Percentiles rank a stretch among this genome's conserved stretches.
Evolutionary conservation across 2,797 vertebrate genomes (phyloP).

Genomic region (Pyrocephalus nanus): DNA sequence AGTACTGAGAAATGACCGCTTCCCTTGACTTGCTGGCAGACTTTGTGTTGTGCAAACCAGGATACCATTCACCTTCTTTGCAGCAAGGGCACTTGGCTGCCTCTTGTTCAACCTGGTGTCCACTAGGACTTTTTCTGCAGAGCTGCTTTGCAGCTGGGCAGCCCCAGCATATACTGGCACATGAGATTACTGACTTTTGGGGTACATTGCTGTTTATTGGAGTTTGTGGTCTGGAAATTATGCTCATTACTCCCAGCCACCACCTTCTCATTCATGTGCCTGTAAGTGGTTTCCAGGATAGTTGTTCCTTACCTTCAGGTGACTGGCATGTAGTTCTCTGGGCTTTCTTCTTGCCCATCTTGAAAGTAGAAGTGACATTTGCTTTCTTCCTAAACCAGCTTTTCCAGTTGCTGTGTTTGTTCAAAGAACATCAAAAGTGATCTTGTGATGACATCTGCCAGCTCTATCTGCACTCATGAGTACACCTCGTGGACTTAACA

Average conservation of each 20-base stretch:
- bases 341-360: neutral
- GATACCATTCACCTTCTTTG: neutral
- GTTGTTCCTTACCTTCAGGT: neutral
- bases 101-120: neutral
- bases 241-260: neutral
- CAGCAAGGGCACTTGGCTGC: neutral
- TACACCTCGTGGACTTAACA: neutral
- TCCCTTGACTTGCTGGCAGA: neutral
- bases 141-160: neutral
- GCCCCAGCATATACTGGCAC: no score
- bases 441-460: neutral
- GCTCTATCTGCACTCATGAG: neutral
- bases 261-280: neutral
- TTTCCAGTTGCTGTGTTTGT: neutral
- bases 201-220: neutral
- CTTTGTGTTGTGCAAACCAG: neutral
- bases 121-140: neutral
- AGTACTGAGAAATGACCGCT: neutral
- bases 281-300: neutral
- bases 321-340: neutral
- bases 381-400: neutral
- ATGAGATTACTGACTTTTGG: neutral
- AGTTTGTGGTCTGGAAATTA: neutral
- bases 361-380: neutral
- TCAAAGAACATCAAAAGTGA: neutral